A percentile compares a stretch with the other conserved stretches of the same genome.
Conservation (phyloP, 2,888 invertebrate species). For the Tryphoninae sp. region DNA sequence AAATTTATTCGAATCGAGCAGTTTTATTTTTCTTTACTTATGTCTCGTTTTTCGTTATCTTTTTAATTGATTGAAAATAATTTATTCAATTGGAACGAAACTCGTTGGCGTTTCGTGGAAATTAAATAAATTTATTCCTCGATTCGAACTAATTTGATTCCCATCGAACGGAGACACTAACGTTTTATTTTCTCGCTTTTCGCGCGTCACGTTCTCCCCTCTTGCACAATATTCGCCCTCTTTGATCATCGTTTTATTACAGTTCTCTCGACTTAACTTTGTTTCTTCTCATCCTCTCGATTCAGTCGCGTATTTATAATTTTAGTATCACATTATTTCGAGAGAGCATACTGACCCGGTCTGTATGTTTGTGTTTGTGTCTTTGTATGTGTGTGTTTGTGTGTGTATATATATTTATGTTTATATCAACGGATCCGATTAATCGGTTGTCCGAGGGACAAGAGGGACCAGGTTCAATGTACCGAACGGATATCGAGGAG, state of each 20-base stretch:
- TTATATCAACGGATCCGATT: slow-evolving; percentile 18
- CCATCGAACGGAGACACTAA: neutral
- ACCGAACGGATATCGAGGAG: slow-evolving; percentile 36
- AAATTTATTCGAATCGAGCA: neutral
- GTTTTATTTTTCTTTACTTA: neutral
- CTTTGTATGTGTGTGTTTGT: neutral
- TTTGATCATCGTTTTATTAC: slow-evolving; percentile 27
- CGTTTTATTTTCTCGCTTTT: slow-evolving; percentile 9
- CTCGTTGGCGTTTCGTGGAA: neutral
- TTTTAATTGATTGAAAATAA: too few relatives aligned
- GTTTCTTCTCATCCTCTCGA: slow-evolving; percentile 24
- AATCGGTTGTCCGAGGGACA: slow-evolving; percentile 14
- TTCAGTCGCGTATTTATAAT: slow-evolving; percentile 51
- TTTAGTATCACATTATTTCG: slow-evolving; percentile 61
- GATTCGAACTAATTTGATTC: too few relatives aligned
- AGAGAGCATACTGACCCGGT: slow-evolving; percentile 44
- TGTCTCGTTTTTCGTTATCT: too few relatives aligned
- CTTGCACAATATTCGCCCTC: slow-evolving; percentile 1
- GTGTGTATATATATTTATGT: slow-evolving; percentile 1
- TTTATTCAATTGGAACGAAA: too few relatives aligned
- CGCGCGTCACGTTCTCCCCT: neutral
- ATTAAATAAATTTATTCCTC: neutral
- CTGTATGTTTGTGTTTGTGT: slow-evolving; percentile 5
- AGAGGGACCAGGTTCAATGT: slow-evolving; percentile 27
- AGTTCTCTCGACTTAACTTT: slow-evolving; percentile 34